phyloP scores from a whole-genome alignment of 2,888 invertebrate species.

The Chelonus formosanus region DNA sequence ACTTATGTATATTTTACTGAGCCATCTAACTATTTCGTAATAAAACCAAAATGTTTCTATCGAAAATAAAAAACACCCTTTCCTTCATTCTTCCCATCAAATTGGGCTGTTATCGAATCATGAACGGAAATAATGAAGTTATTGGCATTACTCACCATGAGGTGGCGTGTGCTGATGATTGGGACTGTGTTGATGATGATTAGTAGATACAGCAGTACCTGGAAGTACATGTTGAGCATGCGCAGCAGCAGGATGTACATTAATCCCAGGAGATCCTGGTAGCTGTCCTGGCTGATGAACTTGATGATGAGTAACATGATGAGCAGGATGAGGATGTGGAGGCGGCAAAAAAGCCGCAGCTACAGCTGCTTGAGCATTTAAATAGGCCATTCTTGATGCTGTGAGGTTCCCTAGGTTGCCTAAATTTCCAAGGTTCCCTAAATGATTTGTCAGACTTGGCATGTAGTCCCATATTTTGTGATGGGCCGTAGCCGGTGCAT shows the following conservation, averaged over 20 bases:
- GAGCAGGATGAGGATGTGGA: slow-evolving; percentile 68
- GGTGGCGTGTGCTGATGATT: slow-evolving; percentile 58
- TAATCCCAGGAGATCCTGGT: slow-evolving; percentile 56
- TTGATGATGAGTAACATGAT: slow-evolving; percentile 64
- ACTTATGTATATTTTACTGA: too few relatives aligned
- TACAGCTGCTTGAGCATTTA: slow-evolving; percentile 91
- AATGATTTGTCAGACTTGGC: slow-evolving; percentile 68
- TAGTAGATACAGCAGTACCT: slow-evolving; percentile 54
- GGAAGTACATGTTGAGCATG: slow-evolving; percentile 62
- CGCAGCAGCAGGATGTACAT: slow-evolving; percentile 56
- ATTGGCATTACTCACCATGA: slow-evolving; percentile 54
- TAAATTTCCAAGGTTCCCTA: slow-evolving; percentile 58
- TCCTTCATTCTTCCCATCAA: too few relatives aligned
- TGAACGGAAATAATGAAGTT: not conserved
- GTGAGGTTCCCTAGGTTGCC: slow-evolving; percentile 72
- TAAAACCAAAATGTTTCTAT: too few relatives aligned
- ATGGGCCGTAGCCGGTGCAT: slow-evolving; percentile 69
- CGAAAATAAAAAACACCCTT: too few relatives aligned
- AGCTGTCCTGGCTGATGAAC: slow-evolving; percentile 64
- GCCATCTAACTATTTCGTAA: too few relatives aligned
- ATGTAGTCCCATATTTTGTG: slow-evolving; percentile 69
- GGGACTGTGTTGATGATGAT: slow-evolving; percentile 62
- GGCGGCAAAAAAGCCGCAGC: slow-evolving; percentile 87
- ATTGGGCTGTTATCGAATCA: not conserved
- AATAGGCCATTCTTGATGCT: slow-evolving; percentile 85